A percentile compares a stretch with the other conserved stretches of the same genome.
Evolutionary conservation across 2,797 vertebrate species (phyloP).

Genomic region (Glyptemys insculpta): DNA sequence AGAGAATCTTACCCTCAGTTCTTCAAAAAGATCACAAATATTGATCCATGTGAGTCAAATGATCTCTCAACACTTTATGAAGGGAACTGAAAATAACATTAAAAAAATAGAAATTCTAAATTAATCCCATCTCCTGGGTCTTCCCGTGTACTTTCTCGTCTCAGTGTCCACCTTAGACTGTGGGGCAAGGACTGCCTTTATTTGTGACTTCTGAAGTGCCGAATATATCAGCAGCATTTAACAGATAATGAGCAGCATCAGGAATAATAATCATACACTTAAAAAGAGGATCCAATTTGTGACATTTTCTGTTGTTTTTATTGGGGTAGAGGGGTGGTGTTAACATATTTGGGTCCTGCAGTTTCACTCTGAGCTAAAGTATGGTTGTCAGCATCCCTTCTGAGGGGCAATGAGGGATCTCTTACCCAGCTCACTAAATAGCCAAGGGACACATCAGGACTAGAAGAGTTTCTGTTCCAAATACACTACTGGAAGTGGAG

Average conservation of each 20-base stretch:
- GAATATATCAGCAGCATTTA: background rate
- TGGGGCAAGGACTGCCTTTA: background rate
- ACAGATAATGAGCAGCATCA: background rate
- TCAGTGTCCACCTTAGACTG: background rate
- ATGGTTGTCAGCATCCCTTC: background rate
- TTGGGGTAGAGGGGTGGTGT: background rate
- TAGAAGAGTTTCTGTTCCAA: background rate
- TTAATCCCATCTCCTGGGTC: rapidly evolving
- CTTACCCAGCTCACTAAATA: background rate
- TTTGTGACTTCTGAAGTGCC: background rate
- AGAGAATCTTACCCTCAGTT: background rate
- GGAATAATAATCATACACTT: background rate
- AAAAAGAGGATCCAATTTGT: rapidly evolving
- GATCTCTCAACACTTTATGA: background rate
- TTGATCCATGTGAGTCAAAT: background rate
- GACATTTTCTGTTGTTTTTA: background rate
- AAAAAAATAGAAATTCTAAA: background rate
- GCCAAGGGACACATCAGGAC: background rate
- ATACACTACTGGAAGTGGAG: background rate
- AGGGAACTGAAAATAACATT: background rate
- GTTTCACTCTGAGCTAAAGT: background rate
- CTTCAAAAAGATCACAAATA: background rate
- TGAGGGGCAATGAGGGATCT: background rate
- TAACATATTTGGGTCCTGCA: background rate
- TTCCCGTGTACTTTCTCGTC: background rate